Conservation (phyloP, 2,888 invertebrate species). For the Vandiemenella viatica region DNA sequence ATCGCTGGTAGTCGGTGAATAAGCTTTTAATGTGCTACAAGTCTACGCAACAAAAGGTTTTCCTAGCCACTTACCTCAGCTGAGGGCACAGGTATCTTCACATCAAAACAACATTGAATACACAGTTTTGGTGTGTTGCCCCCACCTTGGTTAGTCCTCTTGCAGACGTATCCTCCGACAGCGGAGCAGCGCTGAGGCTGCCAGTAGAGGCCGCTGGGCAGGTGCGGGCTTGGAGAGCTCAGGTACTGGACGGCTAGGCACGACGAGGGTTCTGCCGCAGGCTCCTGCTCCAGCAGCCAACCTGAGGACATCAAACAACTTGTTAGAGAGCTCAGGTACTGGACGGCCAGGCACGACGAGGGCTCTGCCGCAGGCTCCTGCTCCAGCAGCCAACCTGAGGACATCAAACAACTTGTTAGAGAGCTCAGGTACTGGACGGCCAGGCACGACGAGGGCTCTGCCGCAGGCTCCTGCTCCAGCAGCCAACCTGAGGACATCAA, state of each 20-base stretch:
- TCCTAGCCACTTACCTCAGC: no score
- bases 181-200: conserved; percentile 43
- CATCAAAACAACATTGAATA: no score
- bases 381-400: background rate
- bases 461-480: background rate
- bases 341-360: conserved; percentile 35
- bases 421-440: conserved; percentile 47
- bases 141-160: conserved; percentile 24
- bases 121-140: no score
- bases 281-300: background rate
- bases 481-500: no score
- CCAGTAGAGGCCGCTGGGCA: conserved; percentile 59
- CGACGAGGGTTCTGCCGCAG: conserved; percentile 22
- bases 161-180: conserved; percentile 54
- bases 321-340: no score
- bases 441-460: conserved; percentile 32
- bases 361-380: conserved; percentile 23
- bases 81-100: no score
- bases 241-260: conserved; percentile 50
- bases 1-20: no score
- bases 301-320: conserved; percentile 24
- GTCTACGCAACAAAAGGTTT: no score
- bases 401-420: no score
- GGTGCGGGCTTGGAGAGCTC: conserved; percentile 43
- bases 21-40: no score